Evolutionary conservation across 2,888 invertebrate species (phyloP).

Genomic region (Eupeodes luniger): DNA sequence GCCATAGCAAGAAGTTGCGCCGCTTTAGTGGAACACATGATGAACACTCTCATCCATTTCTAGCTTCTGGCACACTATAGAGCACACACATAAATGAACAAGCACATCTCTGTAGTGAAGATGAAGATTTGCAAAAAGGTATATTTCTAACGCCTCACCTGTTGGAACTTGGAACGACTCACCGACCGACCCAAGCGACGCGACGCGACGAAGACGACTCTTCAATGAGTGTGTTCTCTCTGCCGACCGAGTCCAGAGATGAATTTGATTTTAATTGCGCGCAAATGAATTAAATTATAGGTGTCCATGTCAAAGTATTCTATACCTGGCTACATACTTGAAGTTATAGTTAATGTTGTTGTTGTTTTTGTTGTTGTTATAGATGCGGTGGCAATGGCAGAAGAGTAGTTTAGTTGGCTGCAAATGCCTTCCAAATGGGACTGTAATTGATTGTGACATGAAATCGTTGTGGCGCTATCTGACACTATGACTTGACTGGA

Average conservation of each 20-base stretch:
- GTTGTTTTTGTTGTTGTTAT: constrained; percentile 10
- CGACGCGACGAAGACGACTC: not conserved
- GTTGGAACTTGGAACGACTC: no score
- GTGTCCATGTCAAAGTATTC: constrained; percentile 64
- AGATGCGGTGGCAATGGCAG: constrained; percentile 6
- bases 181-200: no score
- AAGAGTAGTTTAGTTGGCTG: not conserved
- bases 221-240: constrained; percentile 25
- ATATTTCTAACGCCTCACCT: constrained; percentile 49
- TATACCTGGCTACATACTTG: not conserved
- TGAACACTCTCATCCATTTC: constrained; percentile 59
- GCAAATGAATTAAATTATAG: constrained; percentile 76
- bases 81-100: not conserved
- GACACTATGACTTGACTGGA: not conserved
- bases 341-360: not conserved
- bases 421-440: constrained; percentile 63
- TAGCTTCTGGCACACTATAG: constrained; percentile 57
- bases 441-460: constrained; percentile 75
- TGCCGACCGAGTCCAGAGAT: constrained; percentile 45
- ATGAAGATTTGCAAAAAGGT: constrained; percentile 3
- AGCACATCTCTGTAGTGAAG: not conserved
- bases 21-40: constrained; percentile 31
- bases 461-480: constrained; percentile 67
- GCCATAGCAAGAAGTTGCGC: constrained; percentile 11
- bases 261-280: constrained; percentile 75